A percentile compares a stretch with the other conserved stretches of the same genome.
Evolutionary conservation across 2,113 vertebrate species (phyloP).

Genomic region (Corythornis vintsioides): DNA sequence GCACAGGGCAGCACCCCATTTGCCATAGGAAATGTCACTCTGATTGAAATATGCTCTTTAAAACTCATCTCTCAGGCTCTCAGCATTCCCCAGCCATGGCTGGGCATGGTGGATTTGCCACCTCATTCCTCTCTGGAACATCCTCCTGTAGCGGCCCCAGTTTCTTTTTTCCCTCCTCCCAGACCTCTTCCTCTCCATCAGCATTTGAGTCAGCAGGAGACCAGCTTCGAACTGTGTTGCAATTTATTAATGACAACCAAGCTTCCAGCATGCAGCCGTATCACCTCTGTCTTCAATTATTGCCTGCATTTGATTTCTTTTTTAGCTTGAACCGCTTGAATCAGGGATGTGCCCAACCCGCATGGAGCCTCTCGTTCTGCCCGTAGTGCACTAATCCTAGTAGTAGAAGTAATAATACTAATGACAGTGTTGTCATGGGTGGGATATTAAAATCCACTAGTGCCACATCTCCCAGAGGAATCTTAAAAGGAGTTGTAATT

Average conservation of each 20-base stretch:
- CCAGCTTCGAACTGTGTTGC: rapidly evolving
- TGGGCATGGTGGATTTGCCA: background rate
- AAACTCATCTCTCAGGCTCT: background rate
- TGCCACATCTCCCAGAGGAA: background rate
- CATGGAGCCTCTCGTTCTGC: background rate
- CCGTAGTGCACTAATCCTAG: background rate
- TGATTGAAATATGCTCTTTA: background rate
- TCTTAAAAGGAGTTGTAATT: slow-evolving; percentile 22
- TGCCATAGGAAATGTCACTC: background rate
- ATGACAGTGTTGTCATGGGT: slow-evolving; percentile 5
- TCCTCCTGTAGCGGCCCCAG: background rate
- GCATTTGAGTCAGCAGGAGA: background rate
- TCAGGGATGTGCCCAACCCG: background rate
- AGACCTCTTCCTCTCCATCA: background rate
- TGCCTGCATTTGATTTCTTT: background rate
- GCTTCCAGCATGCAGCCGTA: background rate
- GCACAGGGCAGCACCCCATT: background rate
- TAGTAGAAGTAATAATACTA: background rate
- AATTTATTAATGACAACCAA: background rate
- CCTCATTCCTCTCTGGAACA: rapidly evolving
- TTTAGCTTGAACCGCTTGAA: background rate
- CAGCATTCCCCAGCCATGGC: too few species aligned
- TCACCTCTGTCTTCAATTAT: background rate
- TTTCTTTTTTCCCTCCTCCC: background rate
- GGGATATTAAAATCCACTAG: slow-evolving; percentile 32